A percentile compares a stretch with the other conserved stretches of the same genome.
Conservation (phyloP, 2,888 invertebrate genomes). For the Neoitamus cyanurus region DNA sequence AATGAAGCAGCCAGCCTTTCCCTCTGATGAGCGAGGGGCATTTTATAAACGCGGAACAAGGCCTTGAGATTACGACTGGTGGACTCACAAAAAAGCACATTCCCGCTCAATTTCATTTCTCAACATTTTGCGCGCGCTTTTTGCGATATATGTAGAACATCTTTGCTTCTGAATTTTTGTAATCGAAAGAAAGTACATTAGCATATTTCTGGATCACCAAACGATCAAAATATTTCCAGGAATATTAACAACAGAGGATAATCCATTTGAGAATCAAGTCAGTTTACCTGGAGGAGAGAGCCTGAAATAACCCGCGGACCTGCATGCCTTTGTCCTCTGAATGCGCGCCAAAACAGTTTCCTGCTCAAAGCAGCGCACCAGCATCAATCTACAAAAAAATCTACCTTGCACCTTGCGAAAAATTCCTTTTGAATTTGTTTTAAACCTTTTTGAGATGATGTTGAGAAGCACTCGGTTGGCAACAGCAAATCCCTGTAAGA, state of each 20-base stretch:
- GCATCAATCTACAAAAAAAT: background rate
- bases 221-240: background rate
- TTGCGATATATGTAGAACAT: background rate
- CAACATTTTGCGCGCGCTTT: background rate
- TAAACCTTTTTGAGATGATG: slow-evolving; percentile 16
- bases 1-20: background rate
- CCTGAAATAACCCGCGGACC: background rate
- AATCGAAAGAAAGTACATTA: background rate
- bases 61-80: slow-evolving; percentile 24
- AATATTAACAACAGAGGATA: background rate
- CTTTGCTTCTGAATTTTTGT: background rate
- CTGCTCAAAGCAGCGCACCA: slow-evolving; percentile 8
- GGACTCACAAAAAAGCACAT: background rate
- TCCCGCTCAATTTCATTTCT: background rate
- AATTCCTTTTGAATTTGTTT: background rate
- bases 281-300: background rate
- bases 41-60: slow-evolving; percentile 12
- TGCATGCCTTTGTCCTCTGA: background rate
- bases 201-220: background rate
- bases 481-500: background rate
- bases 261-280: background rate
- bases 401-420: slow-evolving; percentile 43
- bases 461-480: background rate
- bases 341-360: slow-evolving; percentile 32
- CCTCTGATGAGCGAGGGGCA: background rate